Evolutionary conservation across 2,113 vertebrate genomes (phyloP).

Genomic region (Alligator sinensis): DNA sequence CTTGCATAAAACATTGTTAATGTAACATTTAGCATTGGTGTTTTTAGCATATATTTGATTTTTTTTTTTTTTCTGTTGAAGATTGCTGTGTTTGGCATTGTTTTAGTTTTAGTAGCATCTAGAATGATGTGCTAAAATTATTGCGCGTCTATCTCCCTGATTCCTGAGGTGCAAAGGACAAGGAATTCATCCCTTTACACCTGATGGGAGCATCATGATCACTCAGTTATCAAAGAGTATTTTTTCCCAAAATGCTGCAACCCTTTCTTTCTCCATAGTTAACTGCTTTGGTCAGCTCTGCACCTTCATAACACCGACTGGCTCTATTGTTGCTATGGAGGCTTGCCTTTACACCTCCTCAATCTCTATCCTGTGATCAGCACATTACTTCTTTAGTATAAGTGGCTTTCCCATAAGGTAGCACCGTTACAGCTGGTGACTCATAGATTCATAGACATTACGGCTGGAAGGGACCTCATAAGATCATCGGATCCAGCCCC

Average conservation of each 20-base stretch:
- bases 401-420: background rate
- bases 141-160: background rate
- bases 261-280: background rate
- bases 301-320: background rate
- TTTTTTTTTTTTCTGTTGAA: background rate
- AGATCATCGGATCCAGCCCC: background rate
- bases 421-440: background rate
- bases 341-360: background rate
- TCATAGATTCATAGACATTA: background rate
- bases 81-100: background rate
- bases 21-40: background rate
- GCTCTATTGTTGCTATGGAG: background rate
- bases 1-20: background rate
- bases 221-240: background rate
- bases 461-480: background rate
- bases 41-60: background rate
- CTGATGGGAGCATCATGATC: background rate
- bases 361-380: background rate
- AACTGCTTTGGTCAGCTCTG: background rate
- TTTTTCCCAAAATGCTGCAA: background rate
- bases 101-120: background rate
- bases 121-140: background rate
- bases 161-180: background rate
- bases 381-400: background rate
- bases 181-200: background rate